Evolutionary conservation across 2,797 vertebrate species (phyloP).

Genomic region (Silurus aristotelis): DNA sequence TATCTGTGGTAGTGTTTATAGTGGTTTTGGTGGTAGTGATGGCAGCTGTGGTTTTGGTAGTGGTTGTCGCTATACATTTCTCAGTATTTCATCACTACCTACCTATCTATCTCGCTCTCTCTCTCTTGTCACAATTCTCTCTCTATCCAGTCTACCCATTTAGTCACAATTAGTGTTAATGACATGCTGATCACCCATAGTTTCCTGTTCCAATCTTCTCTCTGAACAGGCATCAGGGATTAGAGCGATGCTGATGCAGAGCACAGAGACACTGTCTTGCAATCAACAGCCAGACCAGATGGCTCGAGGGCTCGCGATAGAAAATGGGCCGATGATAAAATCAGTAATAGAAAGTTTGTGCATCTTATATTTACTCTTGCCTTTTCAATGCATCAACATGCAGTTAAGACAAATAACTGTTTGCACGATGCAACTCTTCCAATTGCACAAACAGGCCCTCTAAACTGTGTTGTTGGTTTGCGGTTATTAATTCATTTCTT

Average conservation of each 20-base stretch:
- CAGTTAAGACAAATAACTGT: background rate
- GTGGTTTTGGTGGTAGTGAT: no score
- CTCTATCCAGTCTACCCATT: constrained; percentile 9
- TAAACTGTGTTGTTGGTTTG: background rate
- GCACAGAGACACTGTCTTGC: background rate
- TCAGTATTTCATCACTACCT: background rate
- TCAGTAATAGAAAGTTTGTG: background rate
- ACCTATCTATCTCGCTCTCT: background rate
- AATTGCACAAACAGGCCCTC: background rate
- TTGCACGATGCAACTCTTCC: background rate
- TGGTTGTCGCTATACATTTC: background rate
- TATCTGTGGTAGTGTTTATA: no score
- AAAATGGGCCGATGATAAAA: background rate
- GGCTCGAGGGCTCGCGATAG: background rate
- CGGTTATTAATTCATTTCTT: no score
- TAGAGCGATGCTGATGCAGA: background rate
- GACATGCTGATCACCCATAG: constrained; percentile 16
- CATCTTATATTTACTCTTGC: background rate
- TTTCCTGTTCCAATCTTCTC: background rate
- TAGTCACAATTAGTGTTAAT: constrained; percentile 24
- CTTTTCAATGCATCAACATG: background rate
- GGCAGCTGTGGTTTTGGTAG: no score
- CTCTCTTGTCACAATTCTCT: background rate
- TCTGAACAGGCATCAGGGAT: background rate
- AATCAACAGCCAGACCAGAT: constrained; percentile 11